Evolutionary conservation across 64 coral and sea anemone genomes (phyloP), one percentile per base, ranked within the genome.

Genomic region (Porites australiensis): DNA sequence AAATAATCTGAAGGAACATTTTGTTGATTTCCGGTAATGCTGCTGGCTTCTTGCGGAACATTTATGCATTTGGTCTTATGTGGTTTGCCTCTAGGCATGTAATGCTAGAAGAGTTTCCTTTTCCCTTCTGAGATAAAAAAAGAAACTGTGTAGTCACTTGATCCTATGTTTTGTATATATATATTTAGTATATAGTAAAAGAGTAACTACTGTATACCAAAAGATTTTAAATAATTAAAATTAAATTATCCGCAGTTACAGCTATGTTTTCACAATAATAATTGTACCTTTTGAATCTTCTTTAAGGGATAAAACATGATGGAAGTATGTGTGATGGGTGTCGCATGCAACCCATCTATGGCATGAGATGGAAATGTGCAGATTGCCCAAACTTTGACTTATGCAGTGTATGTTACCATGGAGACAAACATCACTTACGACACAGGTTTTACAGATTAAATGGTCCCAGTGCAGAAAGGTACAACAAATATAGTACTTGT

Each of bases 241-340:
- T n/a, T n/a, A n/a, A n/a, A n/a, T 7, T 57, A 57, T 7, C 12
- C 7, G 54, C 12, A 57, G 54, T 12, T 57, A 12, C 54, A 57
- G 54, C 54, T 37, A 37, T 37, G 27, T 37, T 37, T 37, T 37
- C 27, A 37, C 27, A 1, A 37, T 37, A 37, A 57, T 12, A 57
- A 7, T 57, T 57, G 12, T 6, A 57, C 12, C 54, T 57, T 9
- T 7, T 57, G 6, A 3, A 57, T 57, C 12, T 74, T 48, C 44
- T 58, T 58, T 22, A 16, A 99, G 98, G 98, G 1, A 76, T 96
- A 19, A 99, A 99, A 43, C 98, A 99, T 85, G 98, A 99, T 92
- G 98, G 90, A 0, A 94, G 82, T 45, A 99, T 99, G 98, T 99
- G 98, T 74, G 98, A 99, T 61, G 91, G 98, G 15, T 99, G 98